These are phyloP conservation scores for Polia nebulosa DNA, from an alignment of 2,888 invertebrate genomes.

Conservation along the genomic window DNA sequence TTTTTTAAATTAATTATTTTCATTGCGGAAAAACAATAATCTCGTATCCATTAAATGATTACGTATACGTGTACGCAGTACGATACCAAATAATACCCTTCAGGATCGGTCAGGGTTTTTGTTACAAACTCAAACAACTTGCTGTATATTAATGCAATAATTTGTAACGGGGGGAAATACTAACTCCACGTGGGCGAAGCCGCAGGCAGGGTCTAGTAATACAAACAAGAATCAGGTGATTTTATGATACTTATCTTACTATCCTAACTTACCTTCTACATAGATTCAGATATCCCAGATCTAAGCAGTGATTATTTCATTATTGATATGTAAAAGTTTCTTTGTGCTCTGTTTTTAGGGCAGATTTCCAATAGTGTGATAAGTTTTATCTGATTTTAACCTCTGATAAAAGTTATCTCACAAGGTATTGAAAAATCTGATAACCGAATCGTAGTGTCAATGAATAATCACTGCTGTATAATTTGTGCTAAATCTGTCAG, in stretches of 20 bases:
- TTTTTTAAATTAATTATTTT: no score
- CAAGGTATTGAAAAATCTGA: neutral
- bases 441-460: neutral
- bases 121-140: no score
- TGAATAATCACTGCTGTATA: constrained; percentile 25
- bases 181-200: no score
- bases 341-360: neutral
- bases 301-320: constrained; percentile 20
- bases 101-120: no score
- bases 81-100: no score
- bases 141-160: no score
- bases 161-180: no score
- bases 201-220: no score
- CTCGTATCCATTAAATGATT: no score
- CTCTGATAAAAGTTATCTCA: neutral
- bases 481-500: constrained; percentile 8
- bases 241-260: constrained; percentile 14
- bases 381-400: neutral
- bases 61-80: no score
- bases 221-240: neutral
- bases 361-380: neutral
- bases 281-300: neutral
- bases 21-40: no score
- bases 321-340: neutral
- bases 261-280: constrained; percentile 7